Conservation (phyloP, 2,888 invertebrate species). For the Trichogramma dendrolimi region DNA sequence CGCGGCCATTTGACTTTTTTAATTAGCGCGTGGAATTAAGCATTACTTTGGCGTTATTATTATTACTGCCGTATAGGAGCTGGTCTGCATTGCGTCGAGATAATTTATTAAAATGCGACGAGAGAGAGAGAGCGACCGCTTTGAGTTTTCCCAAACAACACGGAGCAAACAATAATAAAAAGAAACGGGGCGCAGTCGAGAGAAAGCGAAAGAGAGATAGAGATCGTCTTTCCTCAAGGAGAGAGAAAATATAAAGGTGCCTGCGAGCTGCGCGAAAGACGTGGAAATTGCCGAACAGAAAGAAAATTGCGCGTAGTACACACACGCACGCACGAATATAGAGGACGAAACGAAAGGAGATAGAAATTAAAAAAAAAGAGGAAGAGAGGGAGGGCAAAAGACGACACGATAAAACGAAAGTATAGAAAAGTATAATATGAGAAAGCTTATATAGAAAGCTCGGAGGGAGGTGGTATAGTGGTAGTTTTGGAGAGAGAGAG, state of each 20-base stretch:
- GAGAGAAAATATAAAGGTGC: constrained; percentile 14
- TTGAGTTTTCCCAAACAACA: not conserved
- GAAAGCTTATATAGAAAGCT: not conserved
- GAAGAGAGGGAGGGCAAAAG: constrained; percentile 4
- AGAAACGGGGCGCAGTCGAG: not conserved
- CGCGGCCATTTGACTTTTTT: too few relatives aligned
- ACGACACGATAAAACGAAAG: not conserved
- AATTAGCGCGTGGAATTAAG: too few relatives aligned
- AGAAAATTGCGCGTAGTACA: constrained; percentile 11
- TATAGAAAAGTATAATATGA: constrained; percentile 21
- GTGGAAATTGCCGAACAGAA: constrained; percentile 25
- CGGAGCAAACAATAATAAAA: not conserved
- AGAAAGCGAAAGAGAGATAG: constrained; percentile 1
- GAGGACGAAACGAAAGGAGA: constrained; percentile 7
- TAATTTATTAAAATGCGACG: too few relatives aligned
- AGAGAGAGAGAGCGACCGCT: not conserved
- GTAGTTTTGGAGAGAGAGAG: constrained; percentile 4
- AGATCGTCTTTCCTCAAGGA: constrained; percentile 18
- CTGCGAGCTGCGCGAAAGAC: constrained; percentile 5
- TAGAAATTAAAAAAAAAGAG: constrained; percentile 21
- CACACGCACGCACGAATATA: not conserved
- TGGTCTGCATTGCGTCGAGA: too few relatives aligned
- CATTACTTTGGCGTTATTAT: too few relatives aligned
- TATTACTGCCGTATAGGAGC: too few relatives aligned
- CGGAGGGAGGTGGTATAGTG: not conserved